These are phyloP conservation scores for Catharus bicknelli DNA, from an alignment of 2,113 vertebrate genomes.

Conservation along the genomic window DNA sequence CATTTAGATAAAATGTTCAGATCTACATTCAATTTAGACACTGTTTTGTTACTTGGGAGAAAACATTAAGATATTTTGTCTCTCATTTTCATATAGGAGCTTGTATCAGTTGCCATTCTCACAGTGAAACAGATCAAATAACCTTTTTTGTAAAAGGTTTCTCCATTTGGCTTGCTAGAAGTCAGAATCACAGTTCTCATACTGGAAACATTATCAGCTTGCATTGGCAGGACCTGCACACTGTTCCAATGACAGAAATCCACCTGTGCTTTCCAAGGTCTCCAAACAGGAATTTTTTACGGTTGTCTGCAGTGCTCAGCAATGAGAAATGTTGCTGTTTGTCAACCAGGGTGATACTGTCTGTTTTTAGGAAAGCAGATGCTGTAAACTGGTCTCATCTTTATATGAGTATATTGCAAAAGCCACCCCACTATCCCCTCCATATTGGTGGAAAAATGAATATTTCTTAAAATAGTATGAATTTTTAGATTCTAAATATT, in stretches of 20 bases:
- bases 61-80: not conserved
- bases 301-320: not conserved
- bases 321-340: not conserved
- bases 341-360: not conserved
- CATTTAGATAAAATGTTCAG: not conserved
- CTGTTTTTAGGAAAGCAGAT: not conserved
- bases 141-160: not conserved
- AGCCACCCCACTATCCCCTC: not conserved
- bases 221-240: fast-evolving
- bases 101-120: not conserved
- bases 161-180: not conserved
- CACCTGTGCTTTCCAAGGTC: not conserved
- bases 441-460: not conserved
- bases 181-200: not conserved
- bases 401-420: not conserved
- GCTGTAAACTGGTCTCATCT: not conserved
- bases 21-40: not conserved
- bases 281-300: not conserved
- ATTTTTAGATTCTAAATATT: not conserved
- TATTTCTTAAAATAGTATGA: not conserved
- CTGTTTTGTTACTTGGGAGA: fast-evolving
- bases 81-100: not conserved
- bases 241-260: not conserved
- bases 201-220: not conserved
- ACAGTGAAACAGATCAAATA: not conserved